Percentiles rank a stretch among this genome's conserved stretches.
Evolutionary conservation across 2,888 invertebrate species (phyloP).

Genomic region (Copidosoma aretas): DNA sequence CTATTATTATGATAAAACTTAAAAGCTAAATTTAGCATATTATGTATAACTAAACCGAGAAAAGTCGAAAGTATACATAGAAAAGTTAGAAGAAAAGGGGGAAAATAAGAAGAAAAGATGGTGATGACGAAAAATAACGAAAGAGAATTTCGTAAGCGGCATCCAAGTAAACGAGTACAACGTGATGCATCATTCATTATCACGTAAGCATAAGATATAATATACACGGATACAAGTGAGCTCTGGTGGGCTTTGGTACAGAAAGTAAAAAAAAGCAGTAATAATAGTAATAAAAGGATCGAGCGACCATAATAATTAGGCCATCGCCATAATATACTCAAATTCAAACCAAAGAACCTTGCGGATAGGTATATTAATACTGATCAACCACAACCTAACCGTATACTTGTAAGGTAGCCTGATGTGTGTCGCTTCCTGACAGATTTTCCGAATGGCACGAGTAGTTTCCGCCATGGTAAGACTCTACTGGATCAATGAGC

Average conservation of each 20-base stretch:
- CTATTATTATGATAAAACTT: no score
- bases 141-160: constrained; percentile 11
- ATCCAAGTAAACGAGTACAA: constrained; percentile 9
- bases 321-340: no score
- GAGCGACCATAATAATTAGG: no score
- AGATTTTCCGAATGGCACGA: constrained; percentile 68
- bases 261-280: neutral
- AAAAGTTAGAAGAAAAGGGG: constrained; percentile 3
- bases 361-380: neutral
- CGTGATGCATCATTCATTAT: constrained; percentile 24
- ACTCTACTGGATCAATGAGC: constrained; percentile 62
- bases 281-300: no score
- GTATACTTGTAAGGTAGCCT: constrained; percentile 67
- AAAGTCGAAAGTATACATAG: no score
- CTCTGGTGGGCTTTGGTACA: neutral
- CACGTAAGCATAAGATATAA: constrained; percentile 22
- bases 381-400: constrained; percentile 62
- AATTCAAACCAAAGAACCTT: no score
- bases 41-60: no score
- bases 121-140: neutral
- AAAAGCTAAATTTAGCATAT: no score
- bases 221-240: neutral
- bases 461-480: constrained; percentile 67
- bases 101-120: constrained; percentile 9
- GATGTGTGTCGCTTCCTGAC: constrained; percentile 64